Conservation (phyloP, 2,888 invertebrate genomes). For the Aphidius colemani region DNA sequence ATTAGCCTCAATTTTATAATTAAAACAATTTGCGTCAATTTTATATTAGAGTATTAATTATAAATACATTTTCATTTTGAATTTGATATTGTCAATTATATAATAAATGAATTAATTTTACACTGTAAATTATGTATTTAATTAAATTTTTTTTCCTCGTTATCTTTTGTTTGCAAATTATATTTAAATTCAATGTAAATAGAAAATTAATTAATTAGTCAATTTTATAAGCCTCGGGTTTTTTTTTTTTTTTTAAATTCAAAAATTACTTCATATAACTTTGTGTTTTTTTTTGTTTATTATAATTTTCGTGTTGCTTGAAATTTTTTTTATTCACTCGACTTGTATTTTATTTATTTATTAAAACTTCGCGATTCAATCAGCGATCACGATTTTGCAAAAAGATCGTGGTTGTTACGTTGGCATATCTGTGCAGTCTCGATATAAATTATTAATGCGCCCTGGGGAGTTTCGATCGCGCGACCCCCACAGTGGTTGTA, state of each 20-base stretch:
- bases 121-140: too few relatives aligned
- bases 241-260: background rate
- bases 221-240: too few relatives aligned
- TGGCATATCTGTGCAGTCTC: constrained; percentile 40
- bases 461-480: constrained; percentile 39
- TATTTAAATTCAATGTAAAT: too few relatives aligned
- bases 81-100: too few relatives aligned
- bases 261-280: background rate
- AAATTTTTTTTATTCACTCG: constrained; percentile 16
- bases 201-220: background rate
- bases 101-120: too few relatives aligned
- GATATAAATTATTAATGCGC: constrained; percentile 51
- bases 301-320: constrained; percentile 5
- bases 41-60: too few relatives aligned
- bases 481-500: constrained; percentile 31
- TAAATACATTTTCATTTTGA: too few relatives aligned
- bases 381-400: constrained; percentile 46
- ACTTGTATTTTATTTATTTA: constrained; percentile 9
- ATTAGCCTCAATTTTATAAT: too few relatives aligned
- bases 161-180: too few relatives aligned
- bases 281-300: background rate
- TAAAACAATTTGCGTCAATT: too few relatives aligned
- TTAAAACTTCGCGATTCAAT: constrained; percentile 41
- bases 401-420: constrained; percentile 45
- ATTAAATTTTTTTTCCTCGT: too few relatives aligned